Base-by-base conservation (phyloP, 2,888 invertebrate species). In the Drosophila macrospina region DNA sequence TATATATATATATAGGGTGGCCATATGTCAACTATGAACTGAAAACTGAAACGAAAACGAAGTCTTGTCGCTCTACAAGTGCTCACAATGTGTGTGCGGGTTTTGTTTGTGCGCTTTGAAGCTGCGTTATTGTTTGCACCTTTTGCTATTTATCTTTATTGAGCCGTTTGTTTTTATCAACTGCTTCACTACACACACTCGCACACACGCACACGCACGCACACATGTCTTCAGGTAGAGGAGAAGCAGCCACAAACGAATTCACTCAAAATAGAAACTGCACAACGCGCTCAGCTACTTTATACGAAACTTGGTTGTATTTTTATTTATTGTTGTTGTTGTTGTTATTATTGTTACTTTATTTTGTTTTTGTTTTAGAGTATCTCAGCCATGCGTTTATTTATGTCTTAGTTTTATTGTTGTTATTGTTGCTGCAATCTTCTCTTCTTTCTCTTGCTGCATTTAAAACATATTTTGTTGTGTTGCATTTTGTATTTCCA, bases 91-190 rank as follows among this genome's bases (percentile, higher is more conserved):
- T 41, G 47, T 48, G 37, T 41, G 47, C 20, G 36, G 20, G 16
- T 54, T 41, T 34, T 24, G 16, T 44, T 45, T 28, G 37, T 56
- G 51, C 34, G 57, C 47, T 65, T 61, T 57, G 20, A 28, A 65
- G 66, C 48, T 51, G 50, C 64, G 74, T 80, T 88, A 78, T 86
- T 78, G 70, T 78, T 84, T 73, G 71, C 73, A 78, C 75, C 78
- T 87, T 86, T 86, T 87, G 65, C 54, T 55, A 56, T 81, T 77
- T 86, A 89, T 83, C 84, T 89, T 88, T 89, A 89, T 89, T 75
- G 66, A 52, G 45, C 48, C 66, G 70, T 88, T 88, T 88, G 88
- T 88, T 88, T 88, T 89, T 86, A 80, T 88, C 86, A 54, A 75
- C 83, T 75, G 75, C 50, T 89, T 88, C 76, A 74, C 59, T 60